Evolutionary conservation across 2,797 vertebrate species (phyloP).

Genomic region (Brachyalestes nurse): DNA sequence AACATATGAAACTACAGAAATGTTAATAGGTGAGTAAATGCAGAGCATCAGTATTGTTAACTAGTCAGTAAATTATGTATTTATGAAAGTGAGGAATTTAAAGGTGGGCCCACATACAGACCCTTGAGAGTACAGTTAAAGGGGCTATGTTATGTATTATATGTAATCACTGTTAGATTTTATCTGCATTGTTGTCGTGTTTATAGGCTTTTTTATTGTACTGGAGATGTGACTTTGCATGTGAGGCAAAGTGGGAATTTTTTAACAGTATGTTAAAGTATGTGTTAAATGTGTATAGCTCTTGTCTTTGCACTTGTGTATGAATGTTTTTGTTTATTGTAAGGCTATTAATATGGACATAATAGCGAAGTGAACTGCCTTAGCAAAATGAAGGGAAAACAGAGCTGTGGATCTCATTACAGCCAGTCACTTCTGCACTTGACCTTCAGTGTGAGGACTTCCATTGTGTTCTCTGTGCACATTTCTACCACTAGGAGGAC

Average conservation of each 20-base stretch:
- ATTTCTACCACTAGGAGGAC: constrained; percentile 42
- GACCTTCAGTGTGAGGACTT: constrained; percentile 52
- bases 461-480: constrained; percentile 12
- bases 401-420: not conserved
- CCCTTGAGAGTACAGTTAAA: no score
- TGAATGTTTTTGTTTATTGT: not conserved
- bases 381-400: not conserved
- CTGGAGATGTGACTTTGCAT: no score
- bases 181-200: no score
- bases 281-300: not conserved
- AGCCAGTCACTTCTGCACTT: constrained; percentile 3
- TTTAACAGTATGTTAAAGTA: not conserved
- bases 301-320: not conserved
- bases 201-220: no score
- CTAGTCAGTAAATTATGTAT: no score
- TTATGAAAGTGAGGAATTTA: no score
- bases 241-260: not conserved
- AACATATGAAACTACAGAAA: no score
- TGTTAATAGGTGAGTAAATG: no score
- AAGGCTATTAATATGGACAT: not conserved
- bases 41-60: no score
- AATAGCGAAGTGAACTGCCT: not conserved
- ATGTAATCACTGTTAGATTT: no score
- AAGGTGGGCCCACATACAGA: no score
- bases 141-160: not conserved